Evolutionary conservation across 2,113 vertebrate genomes (phyloP).

Genomic region (Lamprologus sp.): DNA sequence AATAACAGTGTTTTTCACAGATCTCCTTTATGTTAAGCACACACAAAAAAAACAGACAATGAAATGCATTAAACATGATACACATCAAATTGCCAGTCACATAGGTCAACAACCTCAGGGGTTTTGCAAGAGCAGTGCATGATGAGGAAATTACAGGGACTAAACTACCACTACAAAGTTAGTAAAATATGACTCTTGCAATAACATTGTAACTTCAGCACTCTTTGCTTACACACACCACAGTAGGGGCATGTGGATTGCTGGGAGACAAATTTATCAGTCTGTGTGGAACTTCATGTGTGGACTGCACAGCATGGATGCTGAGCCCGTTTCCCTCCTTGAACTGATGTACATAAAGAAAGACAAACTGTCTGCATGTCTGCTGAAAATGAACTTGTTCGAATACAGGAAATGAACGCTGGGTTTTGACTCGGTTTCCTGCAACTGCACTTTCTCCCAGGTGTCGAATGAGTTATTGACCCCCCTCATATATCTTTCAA

Average conservation of each 20-base stretch:
- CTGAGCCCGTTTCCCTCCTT: neutral
- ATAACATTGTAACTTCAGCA: neutral
- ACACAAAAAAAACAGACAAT: conserved; percentile 16
- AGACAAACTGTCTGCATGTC: neutral
- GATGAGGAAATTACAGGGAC: conserved; percentile 37
- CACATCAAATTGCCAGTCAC: conserved; percentile 31
- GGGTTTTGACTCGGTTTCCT: conserved; percentile 3
- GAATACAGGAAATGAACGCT: conserved; percentile 31
- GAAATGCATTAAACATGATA: conserved; percentile 49
- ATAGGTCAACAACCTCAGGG: conserved; percentile 18
- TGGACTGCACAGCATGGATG: neutral
- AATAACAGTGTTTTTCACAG: conserved; percentile 35
- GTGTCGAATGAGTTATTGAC: conserved; percentile 50
- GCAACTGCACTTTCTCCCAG: conserved; percentile 14
- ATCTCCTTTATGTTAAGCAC: conserved; percentile 38
- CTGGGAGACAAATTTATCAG: conserved; percentile 21
- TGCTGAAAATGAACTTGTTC: conserved; percentile 40
- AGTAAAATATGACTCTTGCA: conserved; percentile 20
- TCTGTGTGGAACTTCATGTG: neutral
- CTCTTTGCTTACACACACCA: neutral
- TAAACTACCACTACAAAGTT: conserved; percentile 10
- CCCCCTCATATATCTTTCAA: conserved; percentile 34
- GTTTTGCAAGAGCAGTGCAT: neutral
- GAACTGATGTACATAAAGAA: neutral
- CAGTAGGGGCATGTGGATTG: neutral